Base-by-base conservation (phyloP, 2,888 invertebrate species). In the Spialia ferax region DNA sequence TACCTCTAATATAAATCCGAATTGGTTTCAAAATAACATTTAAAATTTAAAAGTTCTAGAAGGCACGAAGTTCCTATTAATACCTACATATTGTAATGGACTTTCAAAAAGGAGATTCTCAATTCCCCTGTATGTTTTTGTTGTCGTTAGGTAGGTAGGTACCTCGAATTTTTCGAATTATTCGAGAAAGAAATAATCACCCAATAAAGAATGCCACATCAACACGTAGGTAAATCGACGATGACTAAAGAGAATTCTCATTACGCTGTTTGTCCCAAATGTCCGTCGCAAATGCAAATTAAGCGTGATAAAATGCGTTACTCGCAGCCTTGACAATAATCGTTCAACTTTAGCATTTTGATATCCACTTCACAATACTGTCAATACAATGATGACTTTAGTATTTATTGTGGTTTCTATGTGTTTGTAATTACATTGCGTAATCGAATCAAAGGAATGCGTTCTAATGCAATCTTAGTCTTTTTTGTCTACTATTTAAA, bases 331-430 rank as follows among this genome's bases (percentile, higher is more conserved):
- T 65, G 65, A 42, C 65, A 65, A 59, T 65, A 65, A 65, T 57
- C 57, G 57, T 59, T 65, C 65, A 65, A 65, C 65, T 65, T 52
- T 59, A 50, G 42, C 59, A 65, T 64, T 65, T 32, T 35, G 20
- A 32, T 3, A 56, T 32, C 10, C 32, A 52, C 59, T 65, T 48
- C 50, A 64, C 45, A 64, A 57, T 29, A 57, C 48, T 57, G n/a
- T n/a, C n/a, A n/a, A n/a, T n/a, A n/a, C n/a, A n/a, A n/a, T 48
- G 0, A 13, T 22, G 50, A 48, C 20, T 48, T 20, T 22, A 22
- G 13, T 42, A 42, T 32, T 11, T 2, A 42, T 13, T n/a, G 6
- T 38, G 18, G 15, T 15, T 42, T 42, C 42, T 42, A 42, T 6
- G 42, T 15, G 7, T n/a, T 1, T 42, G n/a, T n/a, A 13, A 15